Base-by-base conservation (phyloP, 2,113 vertebrate species). In the Marmota monax region DNA sequence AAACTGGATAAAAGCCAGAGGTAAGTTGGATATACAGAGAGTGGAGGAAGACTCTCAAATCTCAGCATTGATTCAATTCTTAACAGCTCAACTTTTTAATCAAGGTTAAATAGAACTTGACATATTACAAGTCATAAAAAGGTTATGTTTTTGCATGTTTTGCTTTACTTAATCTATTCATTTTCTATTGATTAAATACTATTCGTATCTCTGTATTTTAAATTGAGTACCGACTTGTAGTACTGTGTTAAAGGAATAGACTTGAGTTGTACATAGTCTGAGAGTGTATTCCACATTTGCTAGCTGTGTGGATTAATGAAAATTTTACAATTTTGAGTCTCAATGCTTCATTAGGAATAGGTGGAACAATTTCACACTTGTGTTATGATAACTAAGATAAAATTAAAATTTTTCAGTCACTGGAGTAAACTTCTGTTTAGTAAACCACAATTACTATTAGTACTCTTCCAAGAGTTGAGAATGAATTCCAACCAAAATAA, bases 1-100 rank as follows among this genome's bases (percentile, higher is more conserved):
- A 95, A 45, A 17, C 2, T 76, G 12, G 51, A 27, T 63, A 70
- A 90, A 88, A 90, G 78, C 4, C 29, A 48, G 70, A 97, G 96
- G 88, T 95, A 90, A 96, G 93, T 76, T 4, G 6, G 48, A n/a
- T 16, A 48, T 32, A 32, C 1, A 11, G 32, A 72, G 61, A 45
- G 5, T 9, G 42, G 5, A 51, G 53, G n/a, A 79, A 87, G 2
- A 65, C 10, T 22, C 27, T 56, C 11, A 37, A 45, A 65, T 61
- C 27, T 25, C 80, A 90, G 25, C 42, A 65, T 5, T 87, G 11
- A 69, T 53, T 87, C 34, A 61, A 45, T 25, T 84, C 37, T 17
- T 67, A 72, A 51, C 3, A 65, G 1, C 0, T 82, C 6, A 51
- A 90, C 4, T 56, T 79, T 42, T 83, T n/a, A 42, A 78, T 58